These are phyloP conservation scores for Nothocercus nigrocapillus DNA, from an alignment of 2,113 vertebrate genomes.

Conservation along the genomic window DNA sequence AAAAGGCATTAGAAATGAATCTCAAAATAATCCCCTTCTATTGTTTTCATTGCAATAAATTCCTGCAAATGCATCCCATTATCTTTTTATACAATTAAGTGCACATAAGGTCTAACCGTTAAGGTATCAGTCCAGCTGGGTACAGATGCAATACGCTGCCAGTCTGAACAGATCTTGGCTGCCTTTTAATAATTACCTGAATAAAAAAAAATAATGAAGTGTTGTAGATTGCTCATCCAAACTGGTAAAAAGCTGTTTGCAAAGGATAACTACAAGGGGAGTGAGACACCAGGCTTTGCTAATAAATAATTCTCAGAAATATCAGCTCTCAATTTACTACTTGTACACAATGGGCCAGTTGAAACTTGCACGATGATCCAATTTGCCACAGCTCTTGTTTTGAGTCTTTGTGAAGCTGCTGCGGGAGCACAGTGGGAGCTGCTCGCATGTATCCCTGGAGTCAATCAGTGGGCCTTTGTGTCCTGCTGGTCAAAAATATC, in stretches of 20 bases:
- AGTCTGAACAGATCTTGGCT: slow-evolving; percentile 55
- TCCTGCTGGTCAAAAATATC: slow-evolving; percentile 88
- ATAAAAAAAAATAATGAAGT: slow-evolving; percentile 69
- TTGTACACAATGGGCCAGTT: slow-evolving; percentile 91
- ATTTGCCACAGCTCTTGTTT: slow-evolving; percentile 93
- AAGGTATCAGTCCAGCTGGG: slow-evolving; percentile 56
- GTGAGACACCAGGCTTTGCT: slow-evolving; percentile 76
- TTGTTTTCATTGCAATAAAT: slow-evolving; percentile 72
- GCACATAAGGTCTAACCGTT: slow-evolving; percentile 43
- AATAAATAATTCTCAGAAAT: slow-evolving; percentile 88
- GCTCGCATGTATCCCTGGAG: slow-evolving; percentile 83
- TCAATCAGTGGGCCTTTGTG: slow-evolving; percentile 86
- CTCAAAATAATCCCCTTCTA: slow-evolving; percentile 55
- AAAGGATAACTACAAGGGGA: slow-evolving; percentile 73
- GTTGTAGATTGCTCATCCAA: slow-evolving; percentile 72
- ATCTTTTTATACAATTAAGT: slow-evolving; percentile 70
- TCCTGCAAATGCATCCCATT: slow-evolving; percentile 66
- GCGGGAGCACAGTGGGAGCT: slow-evolving; percentile 79
- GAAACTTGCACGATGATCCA: slow-evolving; percentile 92
- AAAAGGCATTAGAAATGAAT: slow-evolving; percentile 61
- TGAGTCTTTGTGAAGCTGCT: slow-evolving; percentile 86
- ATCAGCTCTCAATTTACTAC: slow-evolving; percentile 88
- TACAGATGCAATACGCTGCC: slow-evolving; percentile 53
- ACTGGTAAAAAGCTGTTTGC: slow-evolving; percentile 79
- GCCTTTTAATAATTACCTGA: slow-evolving; percentile 72